Base-by-base conservation (phyloP, 1,140 invertebrate genomes). In the Eciton burchellii region DNA sequence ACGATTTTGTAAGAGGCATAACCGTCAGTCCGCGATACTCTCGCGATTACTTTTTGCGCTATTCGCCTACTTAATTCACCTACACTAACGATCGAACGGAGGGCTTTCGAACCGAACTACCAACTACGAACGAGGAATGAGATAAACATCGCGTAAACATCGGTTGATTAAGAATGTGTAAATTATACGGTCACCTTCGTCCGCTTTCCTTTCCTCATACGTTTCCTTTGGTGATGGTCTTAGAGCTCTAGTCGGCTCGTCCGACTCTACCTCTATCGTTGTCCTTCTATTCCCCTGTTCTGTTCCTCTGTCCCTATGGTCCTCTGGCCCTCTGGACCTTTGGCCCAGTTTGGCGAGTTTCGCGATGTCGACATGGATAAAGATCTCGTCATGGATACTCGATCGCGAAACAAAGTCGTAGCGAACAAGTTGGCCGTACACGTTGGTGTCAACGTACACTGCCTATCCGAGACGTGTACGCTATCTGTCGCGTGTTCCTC, bases 401-500 rank as follows among this genome's bases (percentile, higher is more conserved):
- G 68, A 81, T 82, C 57, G 71, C 47, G 59, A 63, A 54, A 62
- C 81, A 56, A 73, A 54, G 59, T n/a, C n/a, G 35, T 43, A 29
- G n/a, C n/a, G n/a, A n/a, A n/a, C n/a, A 19, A n/a, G n/a, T 63
- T 73, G 45, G 59, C 59, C 41, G 19, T 74, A 74, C n/a, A n/a
- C n/a, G n/a, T n/a, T n/a, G n/a, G n/a, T n/a, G n/a, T 74, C 76
- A 74, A 74, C 81, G 54, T 74, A n/a, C n/a, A n/a, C n/a, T n/a
- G 77, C 73, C 73, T 59, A 54, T 63, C 70, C 59, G 35, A 72
- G 57, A 79, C 71, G 62, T n/a, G n/a, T n/a, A n/a, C n/a, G n/a
- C n/a, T n/a, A 63, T 63, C 43, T 76, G 70, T 73, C 77, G 35
- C 35, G 66, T 60, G 57, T 73, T 57, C 56, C 57, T 52, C 70